These are phyloP conservation scores for Heliconius ethilla DNA, from an alignment of 2,888 invertebrate genomes.

Conservation along the genomic window DNA sequence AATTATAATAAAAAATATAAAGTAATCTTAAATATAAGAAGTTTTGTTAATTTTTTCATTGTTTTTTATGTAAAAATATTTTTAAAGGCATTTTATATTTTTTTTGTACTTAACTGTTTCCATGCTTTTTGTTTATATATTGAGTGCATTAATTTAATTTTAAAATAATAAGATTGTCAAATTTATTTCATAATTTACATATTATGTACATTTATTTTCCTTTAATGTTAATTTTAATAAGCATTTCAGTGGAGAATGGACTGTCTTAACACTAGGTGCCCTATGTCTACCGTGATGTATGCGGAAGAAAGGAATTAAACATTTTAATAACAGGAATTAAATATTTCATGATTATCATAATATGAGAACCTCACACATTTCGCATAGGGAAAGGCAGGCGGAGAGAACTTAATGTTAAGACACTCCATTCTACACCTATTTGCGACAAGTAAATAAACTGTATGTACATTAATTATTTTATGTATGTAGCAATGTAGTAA, in stretches of 20 bases:
- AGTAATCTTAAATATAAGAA: not conserved
- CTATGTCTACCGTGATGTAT: not conserved
- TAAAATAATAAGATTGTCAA: not conserved
- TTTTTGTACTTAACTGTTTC: not conserved
- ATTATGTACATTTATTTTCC: not conserved
- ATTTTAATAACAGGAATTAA: no score
- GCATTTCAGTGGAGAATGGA: not conserved
- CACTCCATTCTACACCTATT: no score
- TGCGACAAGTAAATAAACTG: no score
- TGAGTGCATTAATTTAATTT: not conserved
- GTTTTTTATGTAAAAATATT: not conserved
- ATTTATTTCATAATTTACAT: not conserved
- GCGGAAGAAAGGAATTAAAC: not conserved
- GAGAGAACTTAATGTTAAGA: no score
- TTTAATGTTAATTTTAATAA: not conserved
- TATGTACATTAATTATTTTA: no score
- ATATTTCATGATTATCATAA: not conserved
- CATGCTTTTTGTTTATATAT: not conserved
- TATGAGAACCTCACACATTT: no score
- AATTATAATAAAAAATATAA: not conserved
- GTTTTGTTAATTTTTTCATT: constrained; percentile 33
- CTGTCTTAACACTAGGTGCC: not conserved
- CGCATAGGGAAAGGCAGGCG: no score
- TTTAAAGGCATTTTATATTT: not conserved
- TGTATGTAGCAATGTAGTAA: no score